Base-by-base conservation (phyloP, 1,140 invertebrate species). In the Dinoponera quadriceps region DNA sequence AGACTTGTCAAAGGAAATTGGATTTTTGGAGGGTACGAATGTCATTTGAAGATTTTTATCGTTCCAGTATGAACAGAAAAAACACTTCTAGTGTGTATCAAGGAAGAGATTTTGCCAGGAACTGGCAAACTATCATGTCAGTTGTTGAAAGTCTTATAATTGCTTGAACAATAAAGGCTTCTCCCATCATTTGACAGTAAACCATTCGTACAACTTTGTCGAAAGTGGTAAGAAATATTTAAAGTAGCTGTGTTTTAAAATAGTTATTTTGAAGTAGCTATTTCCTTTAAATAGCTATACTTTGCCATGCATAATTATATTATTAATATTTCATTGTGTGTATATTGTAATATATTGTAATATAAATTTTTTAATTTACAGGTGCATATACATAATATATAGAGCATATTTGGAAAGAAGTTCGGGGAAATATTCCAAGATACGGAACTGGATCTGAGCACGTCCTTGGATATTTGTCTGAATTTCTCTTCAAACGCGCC, bases 111-210 rank as follows among this genome's bases (percentile, higher is more conserved):
- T 0, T 3, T 59, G 55, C 55, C 55, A 59, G 22, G 55, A 25
- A 59, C 55, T 2, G n/a, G n/a, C n/a, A n/a, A n/a, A 59, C 22
- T 3, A 59, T 25, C 13, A 14, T 59, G 9, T 59, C 55, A 59
- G 55, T 25, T 59, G 20, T 59, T 59, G 55, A 22, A 59, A 59
- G 22, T 59, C 55, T 13, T 59, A 68, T 51, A 55, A 55, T 60
- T 60, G 22, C 1, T 16, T 60, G 18, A 60, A 13, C 25, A 60
- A 29, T 62, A 27, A 62, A n/a, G 27, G 18, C 16, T 29, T 33
- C 59, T 29, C n/a, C 59, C 59, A 33, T 18, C 59, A 62, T n/a
- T n/a, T n/a, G n/a, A n/a, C n/a, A n/a, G n/a, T n/a, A n/a, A n/a
- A n/a, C n/a, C n/a, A n/a, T n/a, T n/a, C n/a, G n/a, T n/a, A n/a